phyloP scores from a whole-genome alignment of 2,888 invertebrate species.

The Cordilura impudica region DNA sequence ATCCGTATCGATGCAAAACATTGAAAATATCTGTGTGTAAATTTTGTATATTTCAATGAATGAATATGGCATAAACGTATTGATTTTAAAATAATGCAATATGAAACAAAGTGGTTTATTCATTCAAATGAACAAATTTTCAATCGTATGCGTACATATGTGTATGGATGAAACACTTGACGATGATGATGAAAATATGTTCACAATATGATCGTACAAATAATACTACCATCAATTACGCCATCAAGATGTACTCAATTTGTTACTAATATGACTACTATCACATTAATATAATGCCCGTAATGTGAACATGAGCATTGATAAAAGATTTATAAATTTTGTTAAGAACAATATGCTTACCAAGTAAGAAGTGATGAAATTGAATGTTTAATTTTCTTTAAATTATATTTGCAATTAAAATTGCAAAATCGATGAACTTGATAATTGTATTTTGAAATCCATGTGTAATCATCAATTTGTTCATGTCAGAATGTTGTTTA shows the following conservation, averaged over 20 bases:
- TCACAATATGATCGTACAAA: constrained; percentile 8
- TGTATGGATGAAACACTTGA: neutral
- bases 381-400: too few relatives aligned
- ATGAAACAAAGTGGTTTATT: constrained; percentile 59
- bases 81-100: constrained; percentile 50
- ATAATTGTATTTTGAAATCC: too few relatives aligned
- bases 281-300: too few relatives aligned
- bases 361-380: too few relatives aligned
- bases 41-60: neutral
- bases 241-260: neutral
- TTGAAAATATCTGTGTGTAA: neutral
- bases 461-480: too few relatives aligned
- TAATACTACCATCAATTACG: neutral
- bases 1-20: constrained; percentile 3
- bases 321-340: too few relatives aligned
- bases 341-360: too few relatives aligned
- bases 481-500: too few relatives aligned
- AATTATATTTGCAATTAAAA: too few relatives aligned
- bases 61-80: constrained; percentile 45
- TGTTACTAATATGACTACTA: too few relatives aligned
- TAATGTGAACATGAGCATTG: too few relatives aligned
- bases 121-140: constrained; percentile 55
- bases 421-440: too few relatives aligned
- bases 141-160: neutral
- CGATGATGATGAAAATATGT: constrained; percentile 33